Percentiles rank a stretch among this genome's conserved stretches.
phyloP scores from a whole-genome alignment of 2,113 vertebrate species.

The Chlorodrepanis virens region DNA sequence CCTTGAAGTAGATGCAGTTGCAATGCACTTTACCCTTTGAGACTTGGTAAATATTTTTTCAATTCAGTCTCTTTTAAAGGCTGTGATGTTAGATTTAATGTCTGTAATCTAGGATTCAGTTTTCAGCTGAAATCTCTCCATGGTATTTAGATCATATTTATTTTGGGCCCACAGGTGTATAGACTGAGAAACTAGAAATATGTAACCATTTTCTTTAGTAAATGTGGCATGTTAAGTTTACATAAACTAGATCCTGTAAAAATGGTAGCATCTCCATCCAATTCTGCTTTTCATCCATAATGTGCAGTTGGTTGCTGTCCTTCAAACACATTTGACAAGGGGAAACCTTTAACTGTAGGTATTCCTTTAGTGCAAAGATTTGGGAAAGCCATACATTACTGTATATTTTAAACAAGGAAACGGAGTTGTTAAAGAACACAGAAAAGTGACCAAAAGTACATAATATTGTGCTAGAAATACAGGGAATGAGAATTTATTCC shows the following conservation, averaged over 20 bases:
- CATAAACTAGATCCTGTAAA: constrained; percentile 60
- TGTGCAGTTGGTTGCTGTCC: background rate
- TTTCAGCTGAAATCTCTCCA: constrained; percentile 63
- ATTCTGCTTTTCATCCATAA: background rate
- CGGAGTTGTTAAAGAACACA: background rate
- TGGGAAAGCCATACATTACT: constrained; percentile 25
- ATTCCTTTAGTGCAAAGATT: constrained; percentile 29
- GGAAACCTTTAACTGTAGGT: constrained; percentile 40
- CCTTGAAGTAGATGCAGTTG: constrained; percentile 65
- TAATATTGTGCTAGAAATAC: background rate
- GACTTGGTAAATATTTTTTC: constrained; percentile 72
- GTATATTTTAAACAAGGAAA: background rate
- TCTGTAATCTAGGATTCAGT: constrained; percentile 53
- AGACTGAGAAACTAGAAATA: constrained; percentile 41
- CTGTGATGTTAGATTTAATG: constrained; percentile 50
- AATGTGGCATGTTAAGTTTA: constrained; percentile 49
- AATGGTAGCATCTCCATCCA: constrained; percentile 44
- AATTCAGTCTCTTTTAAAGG: constrained; percentile 65
- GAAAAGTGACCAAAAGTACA: background rate
- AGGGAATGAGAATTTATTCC: background rate
- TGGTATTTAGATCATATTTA: constrained; percentile 63
- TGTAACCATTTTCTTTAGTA: constrained; percentile 16
- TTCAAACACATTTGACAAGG: background rate
- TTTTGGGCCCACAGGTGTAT: constrained; percentile 34
- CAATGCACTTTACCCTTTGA: constrained; percentile 78